These are phyloP conservation scores for Gastracanthus pulcherrimus DNA, from an alignment of 2,888 invertebrate genomes.

Conservation along the genomic window DNA sequence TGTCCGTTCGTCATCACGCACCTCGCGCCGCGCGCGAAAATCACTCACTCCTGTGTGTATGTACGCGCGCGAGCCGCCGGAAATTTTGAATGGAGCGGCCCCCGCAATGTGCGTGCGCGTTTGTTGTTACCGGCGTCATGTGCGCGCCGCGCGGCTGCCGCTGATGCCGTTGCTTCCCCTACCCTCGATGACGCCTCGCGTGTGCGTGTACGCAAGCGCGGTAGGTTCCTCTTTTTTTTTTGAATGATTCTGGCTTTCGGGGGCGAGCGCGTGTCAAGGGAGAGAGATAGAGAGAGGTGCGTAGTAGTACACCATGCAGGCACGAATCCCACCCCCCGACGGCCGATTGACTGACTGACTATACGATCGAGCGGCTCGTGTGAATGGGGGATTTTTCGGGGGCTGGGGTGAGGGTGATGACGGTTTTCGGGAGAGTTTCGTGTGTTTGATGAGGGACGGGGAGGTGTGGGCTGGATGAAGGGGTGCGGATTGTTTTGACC, in stretches of 20 bases:
- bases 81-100: constrained; percentile 31
- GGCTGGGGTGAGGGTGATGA: neutral
- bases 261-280: too few relatives aligned
- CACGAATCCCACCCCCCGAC: too few relatives aligned
- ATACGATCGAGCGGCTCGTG: too few relatives aligned
- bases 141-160: neutral
- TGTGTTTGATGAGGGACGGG: neutral
- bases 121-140: too few relatives aligned
- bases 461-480: neutral
- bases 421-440: neutral
- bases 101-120: too few relatives aligned
- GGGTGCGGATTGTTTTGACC: neutral
- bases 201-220: neutral
- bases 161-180: too few relatives aligned
- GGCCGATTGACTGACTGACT: too few relatives aligned
- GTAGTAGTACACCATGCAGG: too few relatives aligned
- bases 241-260: constrained; percentile 3
- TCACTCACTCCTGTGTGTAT: constrained; percentile 10
- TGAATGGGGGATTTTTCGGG: too few relatives aligned
- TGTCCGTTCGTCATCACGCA: constrained; percentile 35
- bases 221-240: neutral
- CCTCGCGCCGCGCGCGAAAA: constrained; percentile 27
- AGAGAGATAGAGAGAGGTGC: too few relatives aligned
- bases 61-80: neutral
- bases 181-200: neutral